Percentiles rank a stretch among this genome's conserved stretches.
These are phyloP conservation scores for Margaritifera margaritifera DNA, from an alignment of 2,888 invertebrate species.

Conservation along the genomic window DNA sequence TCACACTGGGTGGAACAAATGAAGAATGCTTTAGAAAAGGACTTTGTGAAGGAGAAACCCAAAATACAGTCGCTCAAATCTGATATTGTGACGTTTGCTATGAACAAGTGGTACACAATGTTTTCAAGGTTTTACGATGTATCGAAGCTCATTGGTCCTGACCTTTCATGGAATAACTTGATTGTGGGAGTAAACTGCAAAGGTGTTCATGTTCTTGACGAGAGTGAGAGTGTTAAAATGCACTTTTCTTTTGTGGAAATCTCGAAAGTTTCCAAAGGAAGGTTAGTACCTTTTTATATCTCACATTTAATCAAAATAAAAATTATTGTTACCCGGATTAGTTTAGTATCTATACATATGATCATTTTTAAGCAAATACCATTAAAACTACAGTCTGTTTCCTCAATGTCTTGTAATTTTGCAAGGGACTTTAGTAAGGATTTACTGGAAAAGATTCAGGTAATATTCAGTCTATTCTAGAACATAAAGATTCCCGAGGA, in stretches of 20 bases:
- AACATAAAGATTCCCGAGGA: too few relatives aligned
- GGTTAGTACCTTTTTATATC: slow-evolving; percentile 33
- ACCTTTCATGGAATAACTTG: slow-evolving; percentile 37
- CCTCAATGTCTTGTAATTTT: too few relatives aligned
- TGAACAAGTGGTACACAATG: slow-evolving; percentile 55
- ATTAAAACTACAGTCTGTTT: too few relatives aligned
- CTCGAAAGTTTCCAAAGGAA: slow-evolving; percentile 40
- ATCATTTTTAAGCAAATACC: too few relatives aligned
- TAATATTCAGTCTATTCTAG: too few relatives aligned
- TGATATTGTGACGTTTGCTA: slow-evolving; percentile 58
- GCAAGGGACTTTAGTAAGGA: too few relatives aligned
- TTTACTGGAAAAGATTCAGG: too few relatives aligned
- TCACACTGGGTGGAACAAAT: slow-evolving; percentile 41
- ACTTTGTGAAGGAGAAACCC: slow-evolving; percentile 41
- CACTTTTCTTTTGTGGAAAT: slow-evolving; percentile 55
- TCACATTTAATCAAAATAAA: neutral
- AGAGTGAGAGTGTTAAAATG: slow-evolving; percentile 51
- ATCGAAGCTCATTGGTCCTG: slow-evolving; percentile 42
- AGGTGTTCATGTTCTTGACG: slow-evolving; percentile 58
- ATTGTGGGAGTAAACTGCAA: slow-evolving; percentile 58
- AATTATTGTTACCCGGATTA: too few relatives aligned
- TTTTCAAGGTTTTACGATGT: slow-evolving; percentile 64
- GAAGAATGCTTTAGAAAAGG: slow-evolving; percentile 41
- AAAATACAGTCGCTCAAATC: slow-evolving; percentile 41
- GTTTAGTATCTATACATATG: too few relatives aligned